These are phyloP conservation scores for Colletes latitarsis DNA, from an alignment of 1,140 invertebrate species.

Conservation along the genomic window DNA sequence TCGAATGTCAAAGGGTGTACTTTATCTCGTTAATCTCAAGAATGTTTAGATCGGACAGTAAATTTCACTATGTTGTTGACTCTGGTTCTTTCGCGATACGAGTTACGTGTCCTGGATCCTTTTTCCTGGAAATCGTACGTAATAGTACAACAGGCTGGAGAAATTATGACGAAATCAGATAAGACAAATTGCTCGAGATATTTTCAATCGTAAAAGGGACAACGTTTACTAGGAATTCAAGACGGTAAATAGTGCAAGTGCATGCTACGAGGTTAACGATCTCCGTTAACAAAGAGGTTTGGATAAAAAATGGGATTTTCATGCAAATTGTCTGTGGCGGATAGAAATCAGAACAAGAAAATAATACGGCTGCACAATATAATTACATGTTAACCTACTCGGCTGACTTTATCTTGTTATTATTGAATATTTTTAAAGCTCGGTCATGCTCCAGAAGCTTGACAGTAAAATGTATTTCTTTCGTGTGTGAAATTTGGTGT, in stretches of 20 bases:
- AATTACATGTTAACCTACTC: no score
- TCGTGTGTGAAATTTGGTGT: no score
- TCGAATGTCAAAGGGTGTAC: background rate
- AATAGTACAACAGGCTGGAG: background rate
- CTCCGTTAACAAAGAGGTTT: background rate
- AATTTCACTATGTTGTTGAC: background rate
- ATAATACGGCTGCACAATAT: no score
- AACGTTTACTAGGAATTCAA: slow-evolving; percentile 11
- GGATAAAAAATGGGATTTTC: background rate
- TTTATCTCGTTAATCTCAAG: background rate
- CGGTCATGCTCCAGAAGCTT: no score
- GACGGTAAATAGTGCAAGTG: background rate
- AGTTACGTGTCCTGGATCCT: background rate
- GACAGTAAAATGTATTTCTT: no score
- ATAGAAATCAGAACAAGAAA: no score
- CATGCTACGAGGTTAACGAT: background rate
- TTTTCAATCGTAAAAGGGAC: background rate
- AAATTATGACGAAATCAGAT: background rate
- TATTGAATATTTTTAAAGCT: no score
- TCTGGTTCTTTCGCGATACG: background rate
- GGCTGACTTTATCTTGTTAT: no score
- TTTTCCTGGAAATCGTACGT: background rate
- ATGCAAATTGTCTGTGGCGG: no score
- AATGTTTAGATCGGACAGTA: background rate
- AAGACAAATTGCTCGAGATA: background rate